Evolutionary conservation across 2,888 invertebrate species (phyloP), one percentile per base, ranked within the genome.

Genomic region (Eudasyphora cyanicolor): DNA sequence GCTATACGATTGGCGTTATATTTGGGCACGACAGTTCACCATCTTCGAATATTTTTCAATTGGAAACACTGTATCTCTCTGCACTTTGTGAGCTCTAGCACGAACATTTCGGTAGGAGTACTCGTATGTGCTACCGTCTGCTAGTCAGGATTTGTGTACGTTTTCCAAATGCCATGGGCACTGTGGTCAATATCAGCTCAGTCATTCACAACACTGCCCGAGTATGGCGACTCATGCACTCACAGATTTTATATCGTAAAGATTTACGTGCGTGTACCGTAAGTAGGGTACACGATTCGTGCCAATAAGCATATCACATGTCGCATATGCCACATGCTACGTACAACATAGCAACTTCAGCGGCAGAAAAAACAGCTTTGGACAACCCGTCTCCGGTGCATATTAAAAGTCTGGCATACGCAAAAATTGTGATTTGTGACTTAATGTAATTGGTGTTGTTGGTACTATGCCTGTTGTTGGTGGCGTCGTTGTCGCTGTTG

Each of bases 371-470:
- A n/a, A n/a, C n/a, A n/a, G n/a, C n/a, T n/a, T n/a, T n/a, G n/a
- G n/a, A n/a, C 60, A 60, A 60, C 87, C 89, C 88, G 88, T 88
- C 88, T 86, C 86, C 86, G 27, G 51, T 88, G 88, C 86, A 64
- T 49, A 82, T 79, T 71, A 82, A 73, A 67, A 73, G 62, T 24
- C 76, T 74, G 80, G 70, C 76, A 87, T 89, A 89, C 87, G 88
- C 89, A 88, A 86, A 89, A 89, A 87, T 88, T 88, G 88, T 89
- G 90, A 89, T 89, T 89, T 89, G 90, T 90, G 90, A 89, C 89
- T 90, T 89, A 88, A 90, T 89, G 89, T 88, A 88, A 87, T 89
- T 87, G 86, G 88, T 80, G 57, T 27, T 57, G 57, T 24, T 57
- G 29, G 29, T 14, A 32, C 32, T 60, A 27, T 12, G 6, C 14